Percentiles rank a stretch among this genome's conserved stretches.
Conservation (phyloP, 2,888 invertebrate genomes). For the Rhimphoctona megacephalus region DNA sequence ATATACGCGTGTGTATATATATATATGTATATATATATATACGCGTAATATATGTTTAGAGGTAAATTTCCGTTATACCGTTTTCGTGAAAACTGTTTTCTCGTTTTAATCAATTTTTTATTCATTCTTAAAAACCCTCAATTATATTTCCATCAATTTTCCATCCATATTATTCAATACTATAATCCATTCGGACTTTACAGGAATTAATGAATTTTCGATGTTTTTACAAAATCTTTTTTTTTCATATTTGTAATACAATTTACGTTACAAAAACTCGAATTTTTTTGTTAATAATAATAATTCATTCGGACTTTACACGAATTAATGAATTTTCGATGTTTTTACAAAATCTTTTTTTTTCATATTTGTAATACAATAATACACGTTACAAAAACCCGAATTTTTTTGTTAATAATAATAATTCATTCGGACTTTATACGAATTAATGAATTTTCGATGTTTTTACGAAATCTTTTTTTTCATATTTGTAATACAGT, state of each 20-base stretch:
- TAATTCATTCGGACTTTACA: too few relatives aligned
- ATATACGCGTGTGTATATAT: neutral
- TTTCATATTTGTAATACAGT: neutral
- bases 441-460: neutral
- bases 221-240: neutral
- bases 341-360: too few relatives aligned
- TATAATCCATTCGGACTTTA: neutral
- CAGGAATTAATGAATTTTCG: neutral
- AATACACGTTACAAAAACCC: too few relatives aligned
- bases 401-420: too few relatives aligned
- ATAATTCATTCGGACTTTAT: neutral
- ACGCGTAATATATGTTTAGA: neutral
- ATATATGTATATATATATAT: too few relatives aligned
- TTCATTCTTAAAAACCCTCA: neutral
- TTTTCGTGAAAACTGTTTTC: slow-evolving; percentile 15
- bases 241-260: neutral
- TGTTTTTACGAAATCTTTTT: neutral
- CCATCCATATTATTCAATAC: neutral
- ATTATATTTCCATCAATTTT: neutral
- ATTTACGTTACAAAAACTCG: neutral
- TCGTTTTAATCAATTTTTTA: neutral
- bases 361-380: too few relatives aligned
- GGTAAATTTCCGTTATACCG: slow-evolving; percentile 20
- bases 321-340: too few relatives aligned
- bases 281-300: too few relatives aligned